phyloP scores from a whole-genome alignment of 1,140 invertebrate species.

The Ericerus pela region DNA sequence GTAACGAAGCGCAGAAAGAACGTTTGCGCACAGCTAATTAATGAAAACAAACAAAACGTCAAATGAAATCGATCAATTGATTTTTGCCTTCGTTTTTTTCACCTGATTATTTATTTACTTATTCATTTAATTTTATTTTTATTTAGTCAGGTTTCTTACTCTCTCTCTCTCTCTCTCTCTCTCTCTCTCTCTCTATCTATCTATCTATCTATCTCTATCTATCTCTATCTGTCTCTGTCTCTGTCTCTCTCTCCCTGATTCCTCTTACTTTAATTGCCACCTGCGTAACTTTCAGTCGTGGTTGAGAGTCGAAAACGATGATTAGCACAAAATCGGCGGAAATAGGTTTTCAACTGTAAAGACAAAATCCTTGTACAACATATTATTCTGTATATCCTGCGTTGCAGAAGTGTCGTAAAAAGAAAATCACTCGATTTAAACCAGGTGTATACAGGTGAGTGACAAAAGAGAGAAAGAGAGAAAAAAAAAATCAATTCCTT shows the following conservation, averaged over 20 bases:
- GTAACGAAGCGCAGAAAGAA: not conserved
- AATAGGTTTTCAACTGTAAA: conserved; percentile 8
- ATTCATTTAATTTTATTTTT: too few species aligned
- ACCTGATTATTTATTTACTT: not conserved
- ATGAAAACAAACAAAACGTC: conserved; percentile 5
- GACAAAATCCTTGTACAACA: conserved; percentile 7
- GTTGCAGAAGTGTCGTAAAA: too few species aligned
- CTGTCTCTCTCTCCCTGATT: too few species aligned
- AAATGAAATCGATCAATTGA: conserved; percentile 8
- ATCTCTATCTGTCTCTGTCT: too few species aligned
- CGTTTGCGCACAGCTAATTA: not conserved
- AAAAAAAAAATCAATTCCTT: conserved; percentile 11
- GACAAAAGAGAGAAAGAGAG: not conserved
- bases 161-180: too few species aligned
- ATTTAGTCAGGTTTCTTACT: too few species aligned
- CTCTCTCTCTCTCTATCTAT: too few species aligned
- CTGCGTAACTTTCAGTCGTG: conserved; percentile 8
- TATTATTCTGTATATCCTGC: conserved; percentile 11
- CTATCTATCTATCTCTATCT: too few species aligned
- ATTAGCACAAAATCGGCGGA: conserved; percentile 7
- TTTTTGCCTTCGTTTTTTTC: not conserved
- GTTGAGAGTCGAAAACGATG: too few species aligned
- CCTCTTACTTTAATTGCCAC: too few species aligned
- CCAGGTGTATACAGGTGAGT: too few species aligned
- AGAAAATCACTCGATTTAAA: too few species aligned